These are phyloP conservation scores for Uria lomvia DNA, from an alignment of 2,113 vertebrate genomes.

Conservation along the genomic window DNA sequence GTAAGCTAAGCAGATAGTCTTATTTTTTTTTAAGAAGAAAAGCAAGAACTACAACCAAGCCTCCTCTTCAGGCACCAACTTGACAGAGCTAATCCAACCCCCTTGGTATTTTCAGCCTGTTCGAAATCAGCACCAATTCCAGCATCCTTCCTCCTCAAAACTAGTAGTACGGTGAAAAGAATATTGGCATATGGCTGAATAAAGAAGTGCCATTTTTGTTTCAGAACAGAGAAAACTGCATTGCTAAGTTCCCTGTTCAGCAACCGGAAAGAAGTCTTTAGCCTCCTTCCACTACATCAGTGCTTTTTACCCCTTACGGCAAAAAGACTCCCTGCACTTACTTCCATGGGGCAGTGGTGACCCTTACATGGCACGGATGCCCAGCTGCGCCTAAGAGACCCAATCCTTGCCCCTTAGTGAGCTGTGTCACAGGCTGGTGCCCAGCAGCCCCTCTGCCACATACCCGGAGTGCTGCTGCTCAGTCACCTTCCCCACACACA, in stretches of 20 bases:
- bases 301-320: not conserved
- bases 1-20: not conserved
- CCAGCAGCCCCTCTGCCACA: not conserved
- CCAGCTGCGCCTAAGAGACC: not conserved
- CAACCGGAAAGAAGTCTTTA: not conserved
- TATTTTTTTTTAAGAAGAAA: not conserved
- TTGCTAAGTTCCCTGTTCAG: not conserved
- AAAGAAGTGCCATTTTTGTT: not conserved
- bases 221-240: not conserved
- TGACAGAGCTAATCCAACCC: not conserved
- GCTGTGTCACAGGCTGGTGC: not conserved
- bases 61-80: not conserved
- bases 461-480: not conserved
- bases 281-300: not conserved
- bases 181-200: rapidly evolving
- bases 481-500: too few species aligned
- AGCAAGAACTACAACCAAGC: not conserved
- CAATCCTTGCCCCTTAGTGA: not conserved
- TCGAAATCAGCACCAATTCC: not conserved
- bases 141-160: not conserved
- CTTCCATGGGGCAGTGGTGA: not conserved
- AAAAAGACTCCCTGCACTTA: not conserved
- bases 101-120: not conserved
- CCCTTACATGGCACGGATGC: rapidly evolving
- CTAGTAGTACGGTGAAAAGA: not conserved